These are phyloP conservation scores for Lottia gigantea DNA, from an alignment of 2,888 invertebrate species.

Conservation along the genomic window DNA sequence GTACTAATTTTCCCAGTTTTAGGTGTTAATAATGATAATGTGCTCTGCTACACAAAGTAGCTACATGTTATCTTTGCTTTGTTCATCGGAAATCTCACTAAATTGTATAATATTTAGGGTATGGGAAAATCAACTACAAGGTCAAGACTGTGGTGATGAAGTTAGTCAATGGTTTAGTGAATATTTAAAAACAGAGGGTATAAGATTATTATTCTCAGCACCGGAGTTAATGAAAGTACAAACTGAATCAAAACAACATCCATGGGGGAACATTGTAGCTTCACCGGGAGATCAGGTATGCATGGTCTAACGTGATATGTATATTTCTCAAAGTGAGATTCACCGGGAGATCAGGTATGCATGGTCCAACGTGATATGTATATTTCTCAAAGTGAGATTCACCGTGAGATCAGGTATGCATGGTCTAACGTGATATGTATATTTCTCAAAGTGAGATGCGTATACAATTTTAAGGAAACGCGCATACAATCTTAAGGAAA, in stretches of 20 bases:
- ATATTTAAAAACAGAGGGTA: slow-evolving; percentile 41
- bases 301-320: no score
- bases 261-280: slow-evolving; percentile 38
- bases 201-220: slow-evolving; percentile 41
- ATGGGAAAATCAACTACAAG: slow-evolving; percentile 43
- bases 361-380: no score
- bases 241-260: slow-evolving; percentile 31
- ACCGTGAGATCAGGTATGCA: slow-evolving; percentile 22
- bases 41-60: neutral
- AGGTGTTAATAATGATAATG: neutral
- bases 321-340: no score
- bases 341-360: slow-evolving; percentile 23
- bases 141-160: slow-evolving; percentile 56
- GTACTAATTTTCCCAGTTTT: no score
- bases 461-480: no score
- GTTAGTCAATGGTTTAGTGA: slow-evolving; percentile 52
- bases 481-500: no score
- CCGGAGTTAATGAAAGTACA: slow-evolving; percentile 36
- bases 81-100: neutral
- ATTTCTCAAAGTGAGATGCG: no score
- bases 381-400: no score
- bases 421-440: no score
- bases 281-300: slow-evolving; percentile 39
- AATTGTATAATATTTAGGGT: slow-evolving; percentile 37
- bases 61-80: neutral